A percentile compares a stretch with the other conserved stretches of the same genome.
These are phyloP conservation scores for Drosophila silvestris DNA, from an alignment of 2,888 invertebrate species.

Conservation along the genomic window DNA sequence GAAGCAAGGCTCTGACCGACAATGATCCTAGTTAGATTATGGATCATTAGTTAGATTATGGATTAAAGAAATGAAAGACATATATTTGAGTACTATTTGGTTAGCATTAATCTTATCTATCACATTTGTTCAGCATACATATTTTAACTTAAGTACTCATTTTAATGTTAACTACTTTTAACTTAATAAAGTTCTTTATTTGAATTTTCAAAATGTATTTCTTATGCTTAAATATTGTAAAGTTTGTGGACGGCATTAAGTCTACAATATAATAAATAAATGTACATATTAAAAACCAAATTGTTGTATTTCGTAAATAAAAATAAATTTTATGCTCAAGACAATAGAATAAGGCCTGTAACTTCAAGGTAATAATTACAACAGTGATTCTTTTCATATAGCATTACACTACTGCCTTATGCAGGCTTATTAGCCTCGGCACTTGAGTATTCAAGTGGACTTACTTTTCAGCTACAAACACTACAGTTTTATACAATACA, in stretches of 20 bases:
- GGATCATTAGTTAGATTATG: neutral
- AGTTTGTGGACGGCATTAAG: no score
- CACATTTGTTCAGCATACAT: neutral
- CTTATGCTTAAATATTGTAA: no score
- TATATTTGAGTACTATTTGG: neutral
- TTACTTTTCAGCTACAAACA: slow-evolving; percentile 25
- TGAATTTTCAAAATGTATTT: neutral
- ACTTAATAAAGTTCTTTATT: neutral
- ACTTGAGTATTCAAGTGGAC: slow-evolving; percentile 9
- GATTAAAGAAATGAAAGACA: neutral
- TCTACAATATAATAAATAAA: neutral
- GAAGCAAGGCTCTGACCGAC: neutral
- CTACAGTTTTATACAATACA: neutral
- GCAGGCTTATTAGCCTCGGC: slow-evolving; percentile 27
- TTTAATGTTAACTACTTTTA: neutral
- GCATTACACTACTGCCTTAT: slow-evolving; percentile 5
- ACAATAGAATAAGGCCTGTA: neutral
- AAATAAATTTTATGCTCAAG: neutral
- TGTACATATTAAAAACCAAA: neutral
- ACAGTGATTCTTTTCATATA: neutral
- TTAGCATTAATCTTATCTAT: neutral
- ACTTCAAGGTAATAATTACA: neutral
- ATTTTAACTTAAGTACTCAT: neutral
- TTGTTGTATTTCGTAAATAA: neutral
- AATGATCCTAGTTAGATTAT: neutral